phyloP scores from a whole-genome alignment of 2,113 vertebrate genomes.

The Saguinus imperator region DNA sequence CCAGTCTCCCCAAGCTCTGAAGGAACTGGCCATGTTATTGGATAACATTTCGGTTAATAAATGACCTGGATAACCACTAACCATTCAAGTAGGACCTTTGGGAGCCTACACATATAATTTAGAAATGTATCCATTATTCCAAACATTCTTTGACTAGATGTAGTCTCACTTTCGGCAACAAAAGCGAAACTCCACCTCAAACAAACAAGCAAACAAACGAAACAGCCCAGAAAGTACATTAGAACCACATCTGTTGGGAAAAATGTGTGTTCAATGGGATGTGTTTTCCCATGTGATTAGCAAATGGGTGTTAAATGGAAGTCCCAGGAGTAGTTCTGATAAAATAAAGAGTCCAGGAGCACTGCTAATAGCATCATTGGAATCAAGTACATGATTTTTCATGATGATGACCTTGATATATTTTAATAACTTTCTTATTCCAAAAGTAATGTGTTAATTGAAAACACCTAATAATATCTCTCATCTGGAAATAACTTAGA shows the following conservation, averaged over 20 bases:
- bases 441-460: not conserved
- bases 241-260: not conserved
- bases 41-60: not conserved
- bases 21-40: not conserved
- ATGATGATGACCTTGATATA: not conserved
- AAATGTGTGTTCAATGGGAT: not conserved
- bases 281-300: not conserved
- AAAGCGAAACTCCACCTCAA: too few species aligned
- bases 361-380: not conserved
- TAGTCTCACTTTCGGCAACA: too few species aligned
- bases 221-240: not conserved
- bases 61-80: not conserved
- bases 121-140: not conserved
- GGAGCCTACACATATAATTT: not conserved
- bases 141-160: not conserved
- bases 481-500: not conserved
- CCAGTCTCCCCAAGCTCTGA: not conserved
- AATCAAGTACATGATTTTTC: not conserved
- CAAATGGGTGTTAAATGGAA: not conserved
- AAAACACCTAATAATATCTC: not conserved
- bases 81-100: not conserved
- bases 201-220: too few species aligned
- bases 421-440: constrained; percentile 12
- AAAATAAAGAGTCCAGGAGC: not conserved
- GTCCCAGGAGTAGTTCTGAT: not conserved